These are phyloP conservation scores for Falco columbarius DNA, from an alignment of 2,797 vertebrate species.

Conservation along the genomic window DNA sequence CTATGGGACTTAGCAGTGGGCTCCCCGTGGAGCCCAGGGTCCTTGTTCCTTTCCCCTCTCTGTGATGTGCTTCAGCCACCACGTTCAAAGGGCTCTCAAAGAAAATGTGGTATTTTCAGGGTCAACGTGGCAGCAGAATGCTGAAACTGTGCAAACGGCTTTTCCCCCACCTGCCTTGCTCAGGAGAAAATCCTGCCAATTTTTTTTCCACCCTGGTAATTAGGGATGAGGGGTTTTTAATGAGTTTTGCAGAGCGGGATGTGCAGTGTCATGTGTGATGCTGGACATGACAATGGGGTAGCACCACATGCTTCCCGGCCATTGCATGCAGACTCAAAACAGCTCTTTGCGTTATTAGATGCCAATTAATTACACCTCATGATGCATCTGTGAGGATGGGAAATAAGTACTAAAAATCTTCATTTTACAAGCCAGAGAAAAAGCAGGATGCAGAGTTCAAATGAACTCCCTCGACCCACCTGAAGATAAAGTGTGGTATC, in stretches of 20 bases:
- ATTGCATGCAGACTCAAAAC: neutral
- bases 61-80: neutral
- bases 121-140: neutral
- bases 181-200: neutral
- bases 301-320: neutral
- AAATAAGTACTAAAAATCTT: neutral
- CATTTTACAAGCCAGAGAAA: neutral
- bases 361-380: neutral
- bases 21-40: neutral
- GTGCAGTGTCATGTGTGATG: neutral
- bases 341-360: neutral
- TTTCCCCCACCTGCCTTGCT: neutral
- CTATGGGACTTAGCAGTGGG: neutral
- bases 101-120: neutral
- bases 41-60: neutral
- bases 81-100: neutral
- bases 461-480: neutral
- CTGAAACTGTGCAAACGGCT: conserved; percentile 16
- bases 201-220: neutral
- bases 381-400: neutral
- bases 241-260: neutral
- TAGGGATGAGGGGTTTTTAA: neutral
- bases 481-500: neutral
- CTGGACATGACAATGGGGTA: neutral
- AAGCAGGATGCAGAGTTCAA: neutral